Evolutionary conservation across 2,113 vertebrate genomes (phyloP).

Genomic region (Larimichthys polyactis): DNA sequence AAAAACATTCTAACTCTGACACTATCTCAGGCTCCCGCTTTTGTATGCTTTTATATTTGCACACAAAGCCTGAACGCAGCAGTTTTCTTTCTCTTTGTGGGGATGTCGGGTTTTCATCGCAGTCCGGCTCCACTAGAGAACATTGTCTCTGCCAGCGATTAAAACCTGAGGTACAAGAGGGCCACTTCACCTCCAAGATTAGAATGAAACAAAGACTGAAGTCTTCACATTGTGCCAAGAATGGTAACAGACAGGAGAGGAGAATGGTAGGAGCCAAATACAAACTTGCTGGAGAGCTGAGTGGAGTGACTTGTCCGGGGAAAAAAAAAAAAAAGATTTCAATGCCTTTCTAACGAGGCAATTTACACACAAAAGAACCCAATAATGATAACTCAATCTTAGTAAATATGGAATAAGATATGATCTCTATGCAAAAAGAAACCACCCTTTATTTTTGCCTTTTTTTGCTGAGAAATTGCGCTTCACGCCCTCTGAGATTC

Average conservation of each 20-base stretch:
- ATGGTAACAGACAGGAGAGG: constrained; percentile 51
- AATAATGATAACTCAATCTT: constrained; percentile 14
- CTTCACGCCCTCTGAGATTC: constrained; percentile 19
- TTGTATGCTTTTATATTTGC: constrained; percentile 81
- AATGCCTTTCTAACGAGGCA: constrained; percentile 10
- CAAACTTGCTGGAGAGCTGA: constrained; percentile 50
- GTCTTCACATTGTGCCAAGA: constrained; percentile 72
- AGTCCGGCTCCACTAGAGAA: constrained; percentile 72
- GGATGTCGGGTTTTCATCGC: constrained; percentile 64
- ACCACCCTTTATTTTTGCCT: background rate
- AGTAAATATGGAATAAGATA: background rate
- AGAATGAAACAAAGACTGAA: constrained; percentile 74
- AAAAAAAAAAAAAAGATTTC: background rate
- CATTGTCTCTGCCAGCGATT: constrained; percentile 74
- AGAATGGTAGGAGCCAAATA: constrained; percentile 56
- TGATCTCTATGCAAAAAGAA: background rate
- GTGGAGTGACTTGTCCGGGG: constrained; percentile 55
- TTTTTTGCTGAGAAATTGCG: constrained; percentile 11
- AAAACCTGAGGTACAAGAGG: constrained; percentile 71
- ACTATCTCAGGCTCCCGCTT: constrained; percentile 79
- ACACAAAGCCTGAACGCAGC: constrained; percentile 76
- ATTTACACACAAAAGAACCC: constrained; percentile 6
- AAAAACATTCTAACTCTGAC: constrained; percentile 71
- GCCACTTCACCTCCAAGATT: constrained; percentile 78
- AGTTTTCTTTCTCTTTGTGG: constrained; percentile 72